A percentile compares a stretch with the other conserved stretches of the same genome.
Conservation (phyloP, 2,113 vertebrate genomes). For the Nettapus auritus region DNA sequence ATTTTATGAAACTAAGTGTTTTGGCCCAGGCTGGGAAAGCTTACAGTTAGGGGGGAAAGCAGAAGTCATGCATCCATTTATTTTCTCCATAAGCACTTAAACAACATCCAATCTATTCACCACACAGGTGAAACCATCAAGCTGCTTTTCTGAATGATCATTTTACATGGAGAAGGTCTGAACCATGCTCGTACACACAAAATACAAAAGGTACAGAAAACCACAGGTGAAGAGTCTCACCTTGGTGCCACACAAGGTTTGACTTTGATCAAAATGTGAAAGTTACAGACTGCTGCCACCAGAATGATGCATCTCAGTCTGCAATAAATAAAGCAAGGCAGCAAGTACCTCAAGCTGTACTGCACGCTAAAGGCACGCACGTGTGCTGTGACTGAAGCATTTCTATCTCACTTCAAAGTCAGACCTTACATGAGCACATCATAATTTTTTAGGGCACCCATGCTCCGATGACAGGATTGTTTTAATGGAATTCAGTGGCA, state of each 20-base stretch:
- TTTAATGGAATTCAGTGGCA: neutral
- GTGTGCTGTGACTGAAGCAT: neutral
- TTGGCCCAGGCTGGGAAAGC: neutral
- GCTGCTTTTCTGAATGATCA: neutral
- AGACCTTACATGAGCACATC: neutral
- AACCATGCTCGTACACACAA: fast-evolving
- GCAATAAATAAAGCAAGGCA: fast-evolving
- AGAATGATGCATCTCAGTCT: fast-evolving
- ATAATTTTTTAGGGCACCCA: neutral
- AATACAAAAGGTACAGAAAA: neutral
- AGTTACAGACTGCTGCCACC: fast-evolving
- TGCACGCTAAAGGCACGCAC: neutral
- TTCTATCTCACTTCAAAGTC: neutral
- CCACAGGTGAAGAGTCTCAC: fast-evolving
- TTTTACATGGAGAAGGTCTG: neutral
- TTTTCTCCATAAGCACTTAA: neutral
- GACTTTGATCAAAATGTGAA: neutral
- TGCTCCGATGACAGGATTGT: neutral
- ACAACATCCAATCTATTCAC: neutral
- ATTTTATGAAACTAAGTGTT: neutral
- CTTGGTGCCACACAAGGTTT: fast-evolving
- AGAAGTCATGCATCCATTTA: neutral
- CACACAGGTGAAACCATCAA: neutral
- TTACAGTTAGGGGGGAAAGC: neutral
- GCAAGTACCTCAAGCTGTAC: neutral